phyloP scores from a whole-genome alignment of 2,113 vertebrate species.

The Actenoides lindsayi region DNA sequence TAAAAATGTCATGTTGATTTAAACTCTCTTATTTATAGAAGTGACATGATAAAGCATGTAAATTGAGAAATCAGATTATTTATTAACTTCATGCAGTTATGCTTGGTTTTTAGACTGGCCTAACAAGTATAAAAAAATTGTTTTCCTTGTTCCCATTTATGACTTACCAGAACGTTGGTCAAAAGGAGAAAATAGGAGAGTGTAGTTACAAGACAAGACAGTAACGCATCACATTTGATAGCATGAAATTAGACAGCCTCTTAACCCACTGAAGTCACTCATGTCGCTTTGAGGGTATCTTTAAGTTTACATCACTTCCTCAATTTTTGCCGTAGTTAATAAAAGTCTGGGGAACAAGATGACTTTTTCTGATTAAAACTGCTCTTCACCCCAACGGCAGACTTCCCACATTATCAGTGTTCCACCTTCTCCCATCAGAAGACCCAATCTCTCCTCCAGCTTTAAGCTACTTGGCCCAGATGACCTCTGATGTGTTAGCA shows the following conservation, averaged over 20 bases:
- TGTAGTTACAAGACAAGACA: neutral
- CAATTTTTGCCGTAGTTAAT: neutral
- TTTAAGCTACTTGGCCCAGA: neutral
- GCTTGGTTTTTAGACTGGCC: neutral
- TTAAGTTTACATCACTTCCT: neutral
- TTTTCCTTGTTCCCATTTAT: neutral
- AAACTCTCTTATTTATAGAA: neutral
- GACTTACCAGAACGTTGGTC: neutral
- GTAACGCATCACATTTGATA: neutral
- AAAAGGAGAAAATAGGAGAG: neutral
- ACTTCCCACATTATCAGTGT: neutral
- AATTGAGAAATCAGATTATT: neutral
- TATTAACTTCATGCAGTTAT: neutral
- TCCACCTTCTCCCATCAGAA: neutral
- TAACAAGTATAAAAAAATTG: neutral
- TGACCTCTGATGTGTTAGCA: neutral
- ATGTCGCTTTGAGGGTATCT: neutral
- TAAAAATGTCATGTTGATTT: neutral
- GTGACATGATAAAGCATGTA: neutral
- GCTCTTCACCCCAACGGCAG: neutral
- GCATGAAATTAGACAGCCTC: neutral
- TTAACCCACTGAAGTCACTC: neutral
- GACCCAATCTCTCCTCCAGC: neutral
- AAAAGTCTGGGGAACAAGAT: fast-evolving
- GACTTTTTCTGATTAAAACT: neutral